These are phyloP conservation scores for Tetranychus piercei DNA, from an alignment of 2,888 invertebrate genomes.

Conservation along the genomic window DNA sequence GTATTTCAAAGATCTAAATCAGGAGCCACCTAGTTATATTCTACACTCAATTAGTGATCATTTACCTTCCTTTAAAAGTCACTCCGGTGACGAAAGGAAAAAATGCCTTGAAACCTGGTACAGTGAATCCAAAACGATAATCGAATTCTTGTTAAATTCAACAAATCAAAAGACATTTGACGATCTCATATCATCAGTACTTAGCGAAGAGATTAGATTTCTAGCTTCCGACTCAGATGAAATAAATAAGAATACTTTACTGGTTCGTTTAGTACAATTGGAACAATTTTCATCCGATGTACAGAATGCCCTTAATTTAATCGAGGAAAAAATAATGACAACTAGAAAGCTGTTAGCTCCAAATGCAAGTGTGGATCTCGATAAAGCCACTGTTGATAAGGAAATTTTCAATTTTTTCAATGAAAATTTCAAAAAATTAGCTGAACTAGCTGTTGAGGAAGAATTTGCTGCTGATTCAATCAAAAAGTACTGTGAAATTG, in stretches of 20 bases:
- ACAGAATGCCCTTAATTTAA: not conserved
- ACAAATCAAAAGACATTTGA: not conserved
- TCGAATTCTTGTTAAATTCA: not conserved
- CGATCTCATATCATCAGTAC: not conserved
- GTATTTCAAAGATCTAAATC: constrained; percentile 51
- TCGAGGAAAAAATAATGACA: not conserved
- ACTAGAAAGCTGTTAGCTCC: not conserved
- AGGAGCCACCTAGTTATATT: constrained; percentile 56
- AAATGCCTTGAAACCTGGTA: constrained; percentile 1
- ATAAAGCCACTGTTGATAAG: not conserved
- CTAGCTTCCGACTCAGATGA: not conserved
- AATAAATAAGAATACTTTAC: not conserved
- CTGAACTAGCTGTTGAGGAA: constrained; percentile 50
- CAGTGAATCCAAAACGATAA: not conserved
- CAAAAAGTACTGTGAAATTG: constrained; percentile 53
- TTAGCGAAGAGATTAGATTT: constrained; percentile 27
- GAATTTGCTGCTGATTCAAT: constrained; percentile 35
- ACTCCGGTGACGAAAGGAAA: constrained; percentile 23
- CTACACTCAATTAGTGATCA: constrained; percentile 44
- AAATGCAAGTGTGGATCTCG: not conserved
- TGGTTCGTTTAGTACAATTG: not conserved
- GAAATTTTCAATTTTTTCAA: constrained; percentile 38
- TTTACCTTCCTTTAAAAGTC: constrained; percentile 39
- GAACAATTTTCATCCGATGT: not conserved
- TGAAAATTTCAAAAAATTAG: constrained; percentile 47